Evolutionary conservation across 2,888 invertebrate genomes (phyloP).

Genomic region (Troides oblongomaculatus): DNA sequence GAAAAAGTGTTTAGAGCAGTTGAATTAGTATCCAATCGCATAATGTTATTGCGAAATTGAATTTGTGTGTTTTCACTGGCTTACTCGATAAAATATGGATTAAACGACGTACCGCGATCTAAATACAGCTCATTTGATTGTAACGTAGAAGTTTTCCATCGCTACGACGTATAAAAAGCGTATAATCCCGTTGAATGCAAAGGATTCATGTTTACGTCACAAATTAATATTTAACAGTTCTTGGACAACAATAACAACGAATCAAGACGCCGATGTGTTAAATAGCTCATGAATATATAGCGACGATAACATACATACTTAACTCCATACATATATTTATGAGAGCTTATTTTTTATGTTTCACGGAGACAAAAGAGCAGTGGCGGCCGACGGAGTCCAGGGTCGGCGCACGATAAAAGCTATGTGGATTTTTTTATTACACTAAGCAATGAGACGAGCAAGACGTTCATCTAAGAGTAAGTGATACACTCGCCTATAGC

Average conservation of each 20-base stretch:
- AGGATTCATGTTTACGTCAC: slow-evolving; percentile 46
- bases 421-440: slow-evolving; percentile 32
- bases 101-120: slow-evolving; percentile 46
- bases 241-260: slow-evolving; percentile 57
- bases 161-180: slow-evolving; percentile 44
- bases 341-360: slow-evolving; percentile 41
- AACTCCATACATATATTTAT: slow-evolving; percentile 58
- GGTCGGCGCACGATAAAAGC: slow-evolving; percentile 63
- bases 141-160: slow-evolving; percentile 54
- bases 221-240: slow-evolving; percentile 69
- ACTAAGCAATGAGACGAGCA: too few species aligned
- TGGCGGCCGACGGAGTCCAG: slow-evolving; percentile 36
- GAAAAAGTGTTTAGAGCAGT: slow-evolving; percentile 60
- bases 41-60: slow-evolving; percentile 53
- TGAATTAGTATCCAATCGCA: slow-evolving; percentile 54
- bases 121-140: slow-evolving; percentile 48
- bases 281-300: slow-evolving; percentile 67
- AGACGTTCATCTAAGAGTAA: too few species aligned
- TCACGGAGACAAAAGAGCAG: slow-evolving; percentile 37
- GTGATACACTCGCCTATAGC: too few species aligned
- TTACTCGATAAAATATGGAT: slow-evolving; percentile 47
- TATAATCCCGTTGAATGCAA: slow-evolving; percentile 43
- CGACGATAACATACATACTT: slow-evolving; percentile 51
- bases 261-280: slow-evolving; percentile 58
- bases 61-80: slow-evolving; percentile 57